A percentile compares a stretch with the other conserved stretches of the same genome.
These are phyloP conservation scores for Drosophila melanocephala DNA, from an alignment of 2,888 invertebrate genomes.

Conservation along the genomic window DNA sequence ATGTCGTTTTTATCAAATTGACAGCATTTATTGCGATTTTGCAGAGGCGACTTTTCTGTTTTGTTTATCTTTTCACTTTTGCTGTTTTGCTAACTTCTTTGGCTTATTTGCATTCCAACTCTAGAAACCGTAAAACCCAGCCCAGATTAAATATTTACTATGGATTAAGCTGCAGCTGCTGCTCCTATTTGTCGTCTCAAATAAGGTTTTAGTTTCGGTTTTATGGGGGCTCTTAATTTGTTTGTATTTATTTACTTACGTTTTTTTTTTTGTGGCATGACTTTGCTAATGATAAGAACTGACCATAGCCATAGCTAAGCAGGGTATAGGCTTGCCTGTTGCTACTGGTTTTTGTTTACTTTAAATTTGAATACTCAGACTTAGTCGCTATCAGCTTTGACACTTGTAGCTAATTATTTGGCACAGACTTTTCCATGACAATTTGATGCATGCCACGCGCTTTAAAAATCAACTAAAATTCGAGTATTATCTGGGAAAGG, in stretches of 20 bases:
- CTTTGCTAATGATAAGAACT: conserved; percentile 36
- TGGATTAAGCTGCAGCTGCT: conserved; percentile 11
- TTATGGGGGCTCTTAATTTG: conserved; percentile 8
- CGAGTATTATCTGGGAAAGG: conserved; percentile 2
- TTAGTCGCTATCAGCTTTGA: conserved; percentile 35
- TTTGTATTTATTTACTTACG: conserved; percentile 2
- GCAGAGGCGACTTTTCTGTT: neutral
- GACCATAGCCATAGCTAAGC: conserved; percentile 24
- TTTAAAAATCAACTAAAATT: conserved; percentile 12
- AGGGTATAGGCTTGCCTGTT: neutral
- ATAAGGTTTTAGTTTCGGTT: neutral
- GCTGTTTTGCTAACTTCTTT: conserved; percentile 18
- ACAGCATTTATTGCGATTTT: conserved; percentile 35
- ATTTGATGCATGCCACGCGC: conserved; percentile 58
- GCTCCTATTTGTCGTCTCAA: neutral
- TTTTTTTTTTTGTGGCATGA: conserved; percentile 11
- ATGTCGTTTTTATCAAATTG: conserved; percentile 41
- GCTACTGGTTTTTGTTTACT: conserved; percentile 1
- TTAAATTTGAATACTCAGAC: neutral
- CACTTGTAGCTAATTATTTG: conserved; percentile 54
- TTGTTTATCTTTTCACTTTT: conserved; percentile 35
- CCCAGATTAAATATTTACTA: conserved; percentile 21
- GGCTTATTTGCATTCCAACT: conserved; percentile 10
- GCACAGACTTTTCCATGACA: conserved; percentile 27
- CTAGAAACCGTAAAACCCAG: neutral